Evolutionary conservation across 2,888 invertebrate species (phyloP), one percentile per base, ranked within the genome.

Genomic region (Tillus elongatus): DNA sequence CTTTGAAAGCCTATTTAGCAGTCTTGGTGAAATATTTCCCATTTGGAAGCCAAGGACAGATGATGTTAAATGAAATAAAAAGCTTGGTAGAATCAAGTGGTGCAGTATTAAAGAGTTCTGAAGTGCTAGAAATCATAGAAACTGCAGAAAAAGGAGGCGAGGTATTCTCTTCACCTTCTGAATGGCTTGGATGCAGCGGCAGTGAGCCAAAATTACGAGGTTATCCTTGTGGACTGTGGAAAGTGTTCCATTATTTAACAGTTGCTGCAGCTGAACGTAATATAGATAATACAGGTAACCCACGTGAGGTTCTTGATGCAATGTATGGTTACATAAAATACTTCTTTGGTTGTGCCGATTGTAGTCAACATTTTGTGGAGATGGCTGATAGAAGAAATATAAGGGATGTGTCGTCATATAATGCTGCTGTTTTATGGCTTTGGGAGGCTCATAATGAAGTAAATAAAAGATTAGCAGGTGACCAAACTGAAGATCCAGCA

Each of bases 181-280:
- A 67, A n/a, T 96, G 84, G 77, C 64, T 85, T 19, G 82, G 81
- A 2, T 98, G 97, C 58, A 73, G 71, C 49, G 90, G 92, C 6
- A 91, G 91, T 50, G 70, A 74, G 37, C 65, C 77, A 0, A 71
- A 73, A 41, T 78, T 74, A 52, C 73, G 96, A 33, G 93, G 95
- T 8, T 97, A 88, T 61, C 86, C 93, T 1, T 98, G 97, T 66
- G 85, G 92, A 0, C 69, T 98, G 16, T 98, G 98, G 98, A 84
- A 81, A 9, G 66, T 93, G 49, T 98, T 95, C 60, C 98, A 98
- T 58, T 84, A 82, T 24, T 65, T 98, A 37, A 88, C 91, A 1
- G 87, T 93, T 0, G 80, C 81, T 57, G 81, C 86, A 8, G 74
- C 73, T 3, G 61, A 65, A 14, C 51, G 53, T 31, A 51, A 53